phyloP scores from a whole-genome alignment of 2,888 invertebrate species.

The Noctua pronuba region DNA sequence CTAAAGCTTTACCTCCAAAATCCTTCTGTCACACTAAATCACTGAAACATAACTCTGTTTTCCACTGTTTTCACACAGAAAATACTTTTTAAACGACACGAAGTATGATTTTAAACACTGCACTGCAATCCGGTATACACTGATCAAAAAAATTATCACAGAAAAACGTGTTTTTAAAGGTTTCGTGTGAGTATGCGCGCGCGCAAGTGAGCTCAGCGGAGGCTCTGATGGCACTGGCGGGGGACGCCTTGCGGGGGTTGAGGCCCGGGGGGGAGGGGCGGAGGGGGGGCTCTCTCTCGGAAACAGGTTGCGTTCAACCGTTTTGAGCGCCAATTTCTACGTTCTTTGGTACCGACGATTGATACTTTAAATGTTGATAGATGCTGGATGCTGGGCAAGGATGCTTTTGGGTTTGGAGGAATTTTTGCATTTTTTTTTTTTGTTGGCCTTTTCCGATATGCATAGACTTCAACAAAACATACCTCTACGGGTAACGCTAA shows the following conservation, averaged over 20 bases:
- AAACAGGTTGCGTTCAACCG: slow-evolving; percentile 88
- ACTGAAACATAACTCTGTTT: slow-evolving; percentile 79
- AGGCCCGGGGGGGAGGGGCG: slow-evolving; percentile 53
- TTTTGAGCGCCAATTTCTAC: slow-evolving; percentile 86
- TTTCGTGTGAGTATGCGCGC: slow-evolving; percentile 70
- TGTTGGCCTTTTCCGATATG: neutral
- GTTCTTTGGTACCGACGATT: slow-evolving; percentile 78
- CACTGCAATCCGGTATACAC: slow-evolving; percentile 87
- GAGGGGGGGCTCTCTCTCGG: slow-evolving; percentile 66
- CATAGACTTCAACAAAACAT: no score
- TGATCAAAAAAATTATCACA: slow-evolving; percentile 60
- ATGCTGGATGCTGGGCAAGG: slow-evolving; percentile 62
- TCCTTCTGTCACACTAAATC: slow-evolving; percentile 81
- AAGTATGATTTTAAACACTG: slow-evolving; percentile 69
- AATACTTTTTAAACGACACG: slow-evolving; percentile 55
- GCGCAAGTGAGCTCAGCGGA: slow-evolving; percentile 76
- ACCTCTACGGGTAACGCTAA: no score
- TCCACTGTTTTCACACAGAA: slow-evolving; percentile 65
- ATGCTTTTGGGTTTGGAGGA: slow-evolving; percentile 49
- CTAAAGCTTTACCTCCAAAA: slow-evolving; percentile 84
- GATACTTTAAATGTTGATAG: slow-evolving; percentile 84
- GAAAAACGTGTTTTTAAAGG: slow-evolving; percentile 73
- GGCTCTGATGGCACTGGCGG: slow-evolving; percentile 82
- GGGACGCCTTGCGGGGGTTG: slow-evolving; percentile 63
- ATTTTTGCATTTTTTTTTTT: neutral